A percentile compares a stretch with the other conserved stretches of the same genome.
Conservation (phyloP, 2,113 vertebrate genomes). For the Ictalurus furcatus region DNA sequence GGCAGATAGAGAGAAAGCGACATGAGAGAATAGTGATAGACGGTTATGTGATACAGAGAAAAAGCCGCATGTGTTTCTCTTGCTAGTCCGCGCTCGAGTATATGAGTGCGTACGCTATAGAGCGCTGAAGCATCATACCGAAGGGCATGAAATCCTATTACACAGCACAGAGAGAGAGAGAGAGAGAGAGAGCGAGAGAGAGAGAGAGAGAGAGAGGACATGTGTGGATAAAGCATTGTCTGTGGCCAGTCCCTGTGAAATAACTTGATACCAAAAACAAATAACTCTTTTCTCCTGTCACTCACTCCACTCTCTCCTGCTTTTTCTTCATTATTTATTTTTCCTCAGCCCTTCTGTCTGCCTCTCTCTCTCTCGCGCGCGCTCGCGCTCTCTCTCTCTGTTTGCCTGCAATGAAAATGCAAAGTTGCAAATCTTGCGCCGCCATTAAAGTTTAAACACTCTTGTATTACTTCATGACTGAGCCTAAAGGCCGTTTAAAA, state of each 20-base stretch:
- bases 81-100: not conserved
- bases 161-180: not conserved
- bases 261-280: constrained; percentile 26
- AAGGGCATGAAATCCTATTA: constrained; percentile 21
- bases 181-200: not conserved
- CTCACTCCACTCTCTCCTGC: not conserved
- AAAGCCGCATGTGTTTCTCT: not conserved
- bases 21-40: not conserved
- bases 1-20: not conserved
- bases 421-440: constrained; percentile 7
- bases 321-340: not conserved
- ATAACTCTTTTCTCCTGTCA: not conserved
- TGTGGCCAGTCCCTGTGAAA: constrained; percentile 24
- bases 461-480: not conserved
- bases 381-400: not conserved
- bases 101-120: not conserved
- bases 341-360: not conserved
- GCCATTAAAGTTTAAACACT: constrained; percentile 31
- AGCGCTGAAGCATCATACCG: not conserved
- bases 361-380: not conserved
- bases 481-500: constrained; percentile 8
- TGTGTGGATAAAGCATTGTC: not conserved
- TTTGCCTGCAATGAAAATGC: not conserved
- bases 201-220: too few relatives aligned
- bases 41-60: not conserved